A percentile compares a stretch with the other conserved stretches of the same genome.
phyloP scores from a whole-genome alignment of 2,797 vertebrate genomes.

The Epinephelus malabaricus region DNA sequence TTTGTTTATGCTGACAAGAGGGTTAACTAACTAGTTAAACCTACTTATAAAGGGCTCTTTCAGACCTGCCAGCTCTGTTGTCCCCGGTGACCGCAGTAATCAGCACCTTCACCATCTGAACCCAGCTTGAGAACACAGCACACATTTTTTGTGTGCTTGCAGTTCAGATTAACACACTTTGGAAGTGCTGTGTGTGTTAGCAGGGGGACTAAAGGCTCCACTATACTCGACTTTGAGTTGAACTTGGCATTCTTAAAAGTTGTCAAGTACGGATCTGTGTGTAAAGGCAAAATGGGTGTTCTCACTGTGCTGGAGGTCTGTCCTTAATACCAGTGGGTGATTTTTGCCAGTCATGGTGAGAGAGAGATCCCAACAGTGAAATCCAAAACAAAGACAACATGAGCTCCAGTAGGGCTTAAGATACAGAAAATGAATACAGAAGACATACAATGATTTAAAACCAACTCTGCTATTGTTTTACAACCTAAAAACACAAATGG shows the following conservation, averaged over 20 bases:
- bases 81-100: slow-evolving; percentile 63
- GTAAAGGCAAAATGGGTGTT: slow-evolving; percentile 21
- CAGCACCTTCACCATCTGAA: slow-evolving; percentile 60
- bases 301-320: slow-evolving; percentile 13
- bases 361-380: slow-evolving; percentile 10
- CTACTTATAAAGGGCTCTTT: slow-evolving; percentile 69
- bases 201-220: slow-evolving; percentile 37
- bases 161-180: slow-evolving; percentile 50
- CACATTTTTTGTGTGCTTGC: slow-evolving; percentile 39
- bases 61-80: slow-evolving; percentile 56
- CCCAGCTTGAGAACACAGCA: slow-evolving; percentile 46
- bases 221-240: slow-evolving; percentile 20
- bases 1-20: slow-evolving; percentile 55
- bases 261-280: not conserved
- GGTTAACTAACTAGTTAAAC: slow-evolving; percentile 58
- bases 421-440: slow-evolving; percentile 9
- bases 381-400: slow-evolving; percentile 38
- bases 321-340: slow-evolving; percentile 20
- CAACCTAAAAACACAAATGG: not conserved
- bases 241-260: slow-evolving; percentile 40
- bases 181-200: slow-evolving; percentile 29
- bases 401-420: slow-evolving; percentile 4
- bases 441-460: not conserved
- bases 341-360: slow-evolving; percentile 20
- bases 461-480: slow-evolving; percentile 1